Base-by-base conservation (phyloP, 2,797 vertebrate genomes). In the Phylloscopus collybita region DNA sequence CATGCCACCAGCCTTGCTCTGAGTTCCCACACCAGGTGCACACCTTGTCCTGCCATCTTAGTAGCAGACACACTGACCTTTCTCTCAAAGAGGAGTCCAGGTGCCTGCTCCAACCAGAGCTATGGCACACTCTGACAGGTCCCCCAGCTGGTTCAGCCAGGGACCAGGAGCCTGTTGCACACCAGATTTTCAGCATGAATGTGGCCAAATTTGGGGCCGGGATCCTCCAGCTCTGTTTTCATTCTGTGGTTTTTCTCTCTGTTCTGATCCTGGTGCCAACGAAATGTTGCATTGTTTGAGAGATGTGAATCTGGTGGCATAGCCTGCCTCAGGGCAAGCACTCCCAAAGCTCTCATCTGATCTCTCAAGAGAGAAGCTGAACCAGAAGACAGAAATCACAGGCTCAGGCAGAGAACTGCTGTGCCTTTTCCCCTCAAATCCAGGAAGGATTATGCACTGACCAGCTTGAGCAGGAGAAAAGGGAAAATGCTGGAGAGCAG, bases 161-260 rank as follows among this genome's bases (percentile, higher is more conserved):
- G 30, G 45, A 50, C 49, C 19, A 21, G 20, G 29, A 84, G 40
- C 36, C 40, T 56, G 40, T 25, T 51, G 56, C 1, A 3, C 45
- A 57, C 40, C 61, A 47, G 38, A 23, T 79, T 91, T 62, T 45
- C 36, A 79, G 40, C 1, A 1, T 2, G 2, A 93, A 88, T 4
- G n/a, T 45, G 51, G 67, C 81, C 88, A 87, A 44, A 87, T 87
- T 65, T 16, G 22, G 64, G 51, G 60, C 62, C 0, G 0, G 47
- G 73, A 88, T 93, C 40, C 70, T 92, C 54, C 80, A 76, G 76
- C 59, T 92, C 86, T 94, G 62, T 81, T 96, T 88, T 81, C 32
- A 27, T 91, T 80, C 80, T 91, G 91, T 90, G 94, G 57, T 53
- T 92, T 96, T 80, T 69, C 54, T 83, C 60, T 93, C 60, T 66